Evolutionary conservation across 2,888 invertebrate genomes (phyloP).

Genomic region (Mechanitis mazaeus): DNA sequence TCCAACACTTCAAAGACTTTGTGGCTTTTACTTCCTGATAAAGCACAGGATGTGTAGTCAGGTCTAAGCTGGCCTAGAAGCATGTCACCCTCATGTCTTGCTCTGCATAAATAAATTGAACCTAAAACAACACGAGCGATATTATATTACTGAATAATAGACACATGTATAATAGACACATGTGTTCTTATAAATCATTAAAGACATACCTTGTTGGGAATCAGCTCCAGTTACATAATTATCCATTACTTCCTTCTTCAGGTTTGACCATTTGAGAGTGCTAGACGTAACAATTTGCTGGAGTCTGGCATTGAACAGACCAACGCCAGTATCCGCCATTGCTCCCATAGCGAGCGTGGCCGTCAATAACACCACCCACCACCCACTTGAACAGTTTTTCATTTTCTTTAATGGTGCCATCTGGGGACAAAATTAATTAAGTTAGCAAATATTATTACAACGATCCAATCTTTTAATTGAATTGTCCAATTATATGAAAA

Average conservation of each 20-base stretch:
- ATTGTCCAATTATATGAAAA: too few relatives aligned
- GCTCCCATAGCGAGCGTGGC: slow-evolving; percentile 52
- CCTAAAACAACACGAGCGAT: slow-evolving; percentile 19
- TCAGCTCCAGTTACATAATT: slow-evolving; percentile 81
- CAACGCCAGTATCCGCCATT: slow-evolving; percentile 54
- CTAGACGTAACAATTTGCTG: slow-evolving; percentile 87
- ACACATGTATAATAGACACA: too few relatives aligned
- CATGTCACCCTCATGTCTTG: slow-evolving; percentile 82
- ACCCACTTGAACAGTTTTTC: slow-evolving; percentile 55
- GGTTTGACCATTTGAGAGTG: slow-evolving; percentile 84
- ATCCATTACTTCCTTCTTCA: slow-evolving; percentile 56
- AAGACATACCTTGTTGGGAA: slow-evolving; percentile 51
- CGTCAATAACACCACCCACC: slow-evolving; percentile 62
- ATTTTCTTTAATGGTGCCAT: slow-evolving; percentile 54
- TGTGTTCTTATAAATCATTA: slow-evolving; percentile 13
- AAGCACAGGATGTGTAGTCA: slow-evolving; percentile 78
- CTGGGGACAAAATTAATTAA: slow-evolving; percentile 25
- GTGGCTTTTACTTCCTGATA: slow-evolving; percentile 78
- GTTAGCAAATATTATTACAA: too few relatives aligned
- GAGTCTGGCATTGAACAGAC: slow-evolving; percentile 62
- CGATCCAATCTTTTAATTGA: too few relatives aligned
- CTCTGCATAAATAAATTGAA: slow-evolving; percentile 84
- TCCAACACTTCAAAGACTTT: slow-evolving; percentile 83
- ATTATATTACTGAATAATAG: not conserved
- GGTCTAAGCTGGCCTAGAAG: slow-evolving; percentile 82